A percentile compares a stretch with the other conserved stretches of the same genome.
These are phyloP conservation scores for Chunga burmeisteri DNA, from an alignment of 2,113 vertebrate genomes.

Conservation along the genomic window DNA sequence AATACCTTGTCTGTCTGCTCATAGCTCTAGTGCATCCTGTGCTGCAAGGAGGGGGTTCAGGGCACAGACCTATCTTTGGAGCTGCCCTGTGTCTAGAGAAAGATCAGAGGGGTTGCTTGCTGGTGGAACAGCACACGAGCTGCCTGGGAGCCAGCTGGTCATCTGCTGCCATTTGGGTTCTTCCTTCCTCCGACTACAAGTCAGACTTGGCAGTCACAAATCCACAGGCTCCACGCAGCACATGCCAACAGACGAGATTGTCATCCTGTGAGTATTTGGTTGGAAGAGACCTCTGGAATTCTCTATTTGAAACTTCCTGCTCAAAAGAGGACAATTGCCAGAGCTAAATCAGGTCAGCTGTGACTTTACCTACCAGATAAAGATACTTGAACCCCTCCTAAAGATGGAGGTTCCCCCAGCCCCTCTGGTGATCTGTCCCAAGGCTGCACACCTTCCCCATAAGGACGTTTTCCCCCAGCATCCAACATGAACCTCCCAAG, in stretches of 20 bases:
- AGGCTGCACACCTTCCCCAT: neutral
- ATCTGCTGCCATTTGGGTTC: neutral
- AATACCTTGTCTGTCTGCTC: neutral
- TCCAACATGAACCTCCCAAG: neutral
- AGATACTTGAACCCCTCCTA: neutral
- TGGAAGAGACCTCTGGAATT: neutral
- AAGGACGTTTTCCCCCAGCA: neutral
- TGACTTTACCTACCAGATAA: neutral
- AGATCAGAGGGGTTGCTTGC: neutral
- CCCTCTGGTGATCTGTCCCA: neutral
- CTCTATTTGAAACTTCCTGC: neutral
- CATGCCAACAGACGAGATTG: neutral
- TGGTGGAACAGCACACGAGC: neutral
- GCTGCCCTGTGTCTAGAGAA: neutral
- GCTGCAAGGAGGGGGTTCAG: neutral
- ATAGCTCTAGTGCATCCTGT: neutral
- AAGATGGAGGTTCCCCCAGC: neutral
- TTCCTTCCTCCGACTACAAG: neutral
- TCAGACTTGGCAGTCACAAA: neutral
- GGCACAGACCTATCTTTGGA: neutral
- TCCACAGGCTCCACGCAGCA: neutral
- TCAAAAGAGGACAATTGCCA: neutral
- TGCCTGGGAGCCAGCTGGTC: neutral
- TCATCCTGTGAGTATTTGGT: neutral
- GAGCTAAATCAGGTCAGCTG: neutral